phyloP scores from a whole-genome alignment of 2,113 vertebrate genomes.

The Dasyornis broadbenti region DNA sequence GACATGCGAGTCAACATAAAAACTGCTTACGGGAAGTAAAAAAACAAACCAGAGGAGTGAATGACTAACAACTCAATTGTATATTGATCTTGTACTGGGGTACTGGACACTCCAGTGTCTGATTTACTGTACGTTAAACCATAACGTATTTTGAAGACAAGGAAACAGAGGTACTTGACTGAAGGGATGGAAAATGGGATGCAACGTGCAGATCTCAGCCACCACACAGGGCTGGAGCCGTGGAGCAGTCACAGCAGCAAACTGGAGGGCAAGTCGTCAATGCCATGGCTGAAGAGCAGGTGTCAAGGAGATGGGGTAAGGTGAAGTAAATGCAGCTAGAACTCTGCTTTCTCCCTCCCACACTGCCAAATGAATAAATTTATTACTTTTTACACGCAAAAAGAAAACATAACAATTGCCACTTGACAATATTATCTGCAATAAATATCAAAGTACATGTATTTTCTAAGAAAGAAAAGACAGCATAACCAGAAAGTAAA shows the following conservation, averaged over 20 bases:
- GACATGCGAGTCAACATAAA: background rate
- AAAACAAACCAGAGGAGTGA: background rate
- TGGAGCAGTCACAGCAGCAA: background rate
- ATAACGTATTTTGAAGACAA: background rate
- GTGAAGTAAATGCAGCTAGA: background rate
- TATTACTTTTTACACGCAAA: background rate
- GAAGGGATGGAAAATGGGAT: background rate
- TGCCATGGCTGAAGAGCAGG: rapidly evolving
- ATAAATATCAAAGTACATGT: background rate
- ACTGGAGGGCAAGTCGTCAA: background rate
- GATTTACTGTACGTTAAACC: background rate
- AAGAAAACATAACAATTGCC: background rate
- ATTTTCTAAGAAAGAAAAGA: background rate
- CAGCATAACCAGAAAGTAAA: background rate
- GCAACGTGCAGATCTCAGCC: rapidly evolving
- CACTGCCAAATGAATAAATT: background rate
- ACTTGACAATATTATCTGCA: background rate
- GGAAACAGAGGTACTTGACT: background rate
- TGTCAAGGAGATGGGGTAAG: background rate
- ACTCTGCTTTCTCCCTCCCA: background rate
- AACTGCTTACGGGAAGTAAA: background rate
- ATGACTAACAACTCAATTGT: background rate
- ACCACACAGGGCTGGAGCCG: rapidly evolving
- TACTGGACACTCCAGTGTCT: background rate
- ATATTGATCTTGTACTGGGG: background rate